These are phyloP conservation scores for Lagopus muta DNA, from an alignment of 2,113 vertebrate species.

Conservation along the genomic window DNA sequence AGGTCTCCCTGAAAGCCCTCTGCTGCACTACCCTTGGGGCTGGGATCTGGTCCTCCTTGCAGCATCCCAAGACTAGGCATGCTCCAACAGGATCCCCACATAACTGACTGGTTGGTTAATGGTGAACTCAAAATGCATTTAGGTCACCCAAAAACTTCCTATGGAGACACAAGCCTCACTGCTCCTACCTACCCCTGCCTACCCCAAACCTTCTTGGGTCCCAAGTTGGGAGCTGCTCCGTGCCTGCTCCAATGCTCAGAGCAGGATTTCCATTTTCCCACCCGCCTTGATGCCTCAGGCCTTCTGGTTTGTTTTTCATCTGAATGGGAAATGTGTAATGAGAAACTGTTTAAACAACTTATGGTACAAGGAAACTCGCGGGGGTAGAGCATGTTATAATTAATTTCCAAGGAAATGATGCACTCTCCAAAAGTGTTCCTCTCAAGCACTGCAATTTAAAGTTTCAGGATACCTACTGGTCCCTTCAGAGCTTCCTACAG, in stretches of 20 bases:
- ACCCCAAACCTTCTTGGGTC: neutral
- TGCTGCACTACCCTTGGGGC: neutral
- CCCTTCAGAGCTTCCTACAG: neutral
- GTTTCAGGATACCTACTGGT: neutral
- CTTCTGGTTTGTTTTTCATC: slow-evolving; percentile 22
- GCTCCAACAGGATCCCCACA: neutral
- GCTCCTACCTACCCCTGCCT: neutral
- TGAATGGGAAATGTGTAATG: slow-evolving; percentile 50
- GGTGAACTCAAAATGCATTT: neutral
- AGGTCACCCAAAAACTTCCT: neutral
- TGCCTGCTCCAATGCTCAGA: neutral
- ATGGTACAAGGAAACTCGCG: slow-evolving; percentile 43
- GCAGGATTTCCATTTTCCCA: slow-evolving; percentile 54
- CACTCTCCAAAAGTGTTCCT: neutral
- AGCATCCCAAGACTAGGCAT: neutral
- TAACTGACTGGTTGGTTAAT: neutral
- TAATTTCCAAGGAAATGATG: slow-evolving; percentile 64
- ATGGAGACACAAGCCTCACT: neutral
- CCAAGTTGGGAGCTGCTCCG: neutral
- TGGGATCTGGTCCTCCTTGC: neutral
- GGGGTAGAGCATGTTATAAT: neutral
- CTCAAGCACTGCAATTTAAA: neutral
- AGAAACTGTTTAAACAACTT: slow-evolving; percentile 58
- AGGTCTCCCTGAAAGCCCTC: neutral
- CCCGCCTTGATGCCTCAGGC: slow-evolving; percentile 28